phyloP scores from a whole-genome alignment of 2,888 invertebrate species.

The Timema podura region DNA sequence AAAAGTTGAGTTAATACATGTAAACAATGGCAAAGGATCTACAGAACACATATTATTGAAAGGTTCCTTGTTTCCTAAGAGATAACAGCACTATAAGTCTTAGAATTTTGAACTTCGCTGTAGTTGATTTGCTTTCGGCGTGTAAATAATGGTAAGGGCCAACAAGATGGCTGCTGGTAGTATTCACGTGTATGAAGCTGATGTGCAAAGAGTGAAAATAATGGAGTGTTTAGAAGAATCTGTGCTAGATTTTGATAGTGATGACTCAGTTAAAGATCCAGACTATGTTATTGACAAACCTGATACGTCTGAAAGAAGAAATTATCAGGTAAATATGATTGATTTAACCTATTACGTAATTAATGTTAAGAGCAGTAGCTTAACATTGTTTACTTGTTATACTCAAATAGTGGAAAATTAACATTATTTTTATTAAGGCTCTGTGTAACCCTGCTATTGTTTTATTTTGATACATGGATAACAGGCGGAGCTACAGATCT shows the following conservation, averaged over 20 bases:
- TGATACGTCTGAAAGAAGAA: too few relatives aligned
- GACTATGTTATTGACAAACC: background rate
- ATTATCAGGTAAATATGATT: constrained; percentile 10
- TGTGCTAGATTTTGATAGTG: background rate
- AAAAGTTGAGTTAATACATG: background rate
- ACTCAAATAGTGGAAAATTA: background rate
- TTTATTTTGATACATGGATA: too few relatives aligned
- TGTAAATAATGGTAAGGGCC: constrained; percentile 2
- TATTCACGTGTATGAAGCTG: background rate
- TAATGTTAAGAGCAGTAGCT: background rate
- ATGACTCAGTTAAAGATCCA: constrained; percentile 1
- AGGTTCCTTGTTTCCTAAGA: background rate
- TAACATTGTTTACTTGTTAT: constrained; percentile 9
- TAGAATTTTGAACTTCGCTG: background rate
- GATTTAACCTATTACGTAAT: background rate
- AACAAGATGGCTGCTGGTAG: constrained; percentile 4
- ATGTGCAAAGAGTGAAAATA: background rate
- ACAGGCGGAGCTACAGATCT: too few relatives aligned
- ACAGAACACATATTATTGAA: background rate
- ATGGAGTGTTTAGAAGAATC: background rate
- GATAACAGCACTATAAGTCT: background rate
- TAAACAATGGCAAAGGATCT: background rate
- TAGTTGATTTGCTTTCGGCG: background rate
- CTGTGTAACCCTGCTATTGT: too few relatives aligned
- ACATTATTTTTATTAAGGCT: background rate